Conservation (phyloP, 2,797 vertebrate species). For the Pangasius larnaudii region DNA sequence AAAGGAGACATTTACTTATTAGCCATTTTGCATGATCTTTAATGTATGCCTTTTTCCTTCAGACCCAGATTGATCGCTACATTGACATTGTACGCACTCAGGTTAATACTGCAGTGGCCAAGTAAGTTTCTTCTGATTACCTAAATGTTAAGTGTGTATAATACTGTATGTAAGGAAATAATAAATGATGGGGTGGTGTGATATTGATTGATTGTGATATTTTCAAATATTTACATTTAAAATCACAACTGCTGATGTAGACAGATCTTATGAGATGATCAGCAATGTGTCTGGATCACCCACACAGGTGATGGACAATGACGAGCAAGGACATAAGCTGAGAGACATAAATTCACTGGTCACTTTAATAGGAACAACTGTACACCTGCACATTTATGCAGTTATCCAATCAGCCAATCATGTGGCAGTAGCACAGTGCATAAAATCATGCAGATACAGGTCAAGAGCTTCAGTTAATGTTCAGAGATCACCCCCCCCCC, state of each 20-base stretch:
- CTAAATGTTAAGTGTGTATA: background rate
- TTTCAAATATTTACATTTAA: background rate
- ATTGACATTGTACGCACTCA: constrained; percentile 83
- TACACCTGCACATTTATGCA: background rate
- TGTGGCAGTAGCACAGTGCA: background rate
- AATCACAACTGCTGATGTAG: background rate
- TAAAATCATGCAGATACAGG: background rate
- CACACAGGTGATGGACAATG: background rate
- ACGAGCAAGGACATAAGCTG: background rate
- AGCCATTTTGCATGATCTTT: background rate
- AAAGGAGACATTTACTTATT: background rate
- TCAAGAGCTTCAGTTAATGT: background rate
- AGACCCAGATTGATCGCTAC: constrained; percentile 92
- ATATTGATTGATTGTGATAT: background rate
- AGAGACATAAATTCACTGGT: background rate
- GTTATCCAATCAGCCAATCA: background rate
- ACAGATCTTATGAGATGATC: background rate
- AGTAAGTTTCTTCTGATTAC: constrained; percentile 69
- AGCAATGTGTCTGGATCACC: background rate
- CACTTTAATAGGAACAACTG: background rate
- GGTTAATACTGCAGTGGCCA: constrained; percentile 81
- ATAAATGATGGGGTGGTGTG: background rate
- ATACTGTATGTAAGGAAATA: background rate
- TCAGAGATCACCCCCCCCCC: background rate
- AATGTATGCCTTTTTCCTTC: constrained; percentile 22